These are phyloP conservation scores for Barbus barbus DNA, from an alignment of 2,113 vertebrate genomes.

Conservation along the genomic window DNA sequence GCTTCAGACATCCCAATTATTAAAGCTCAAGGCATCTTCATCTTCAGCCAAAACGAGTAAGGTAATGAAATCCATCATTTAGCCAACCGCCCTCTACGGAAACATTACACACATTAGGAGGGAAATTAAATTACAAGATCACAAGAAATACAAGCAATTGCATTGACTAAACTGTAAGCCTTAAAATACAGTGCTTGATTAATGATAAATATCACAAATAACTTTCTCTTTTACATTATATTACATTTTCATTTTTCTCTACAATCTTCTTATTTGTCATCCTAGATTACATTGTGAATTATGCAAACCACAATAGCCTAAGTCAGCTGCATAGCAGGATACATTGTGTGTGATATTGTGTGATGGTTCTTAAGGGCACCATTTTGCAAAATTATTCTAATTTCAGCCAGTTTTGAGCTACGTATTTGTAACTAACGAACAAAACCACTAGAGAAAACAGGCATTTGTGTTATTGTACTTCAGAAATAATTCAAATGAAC, in stretches of 20 bases:
- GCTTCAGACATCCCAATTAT: background rate
- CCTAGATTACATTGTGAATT: background rate
- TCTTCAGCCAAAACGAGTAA: conserved; percentile 3
- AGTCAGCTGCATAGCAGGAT: background rate
- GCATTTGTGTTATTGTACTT: background rate
- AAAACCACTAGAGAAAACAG: background rate
- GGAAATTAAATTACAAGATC: background rate
- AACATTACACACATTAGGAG: conserved; percentile 30
- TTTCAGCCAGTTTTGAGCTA: background rate
- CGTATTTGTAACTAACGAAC: background rate
- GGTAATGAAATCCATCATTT: conserved; percentile 33
- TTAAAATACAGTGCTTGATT: background rate
- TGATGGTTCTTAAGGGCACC: background rate
- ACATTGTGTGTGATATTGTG: background rate
- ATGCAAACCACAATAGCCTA: too few species aligned
- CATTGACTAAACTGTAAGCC: background rate
- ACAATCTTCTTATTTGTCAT: background rate
- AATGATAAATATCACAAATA: background rate
- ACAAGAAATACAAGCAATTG: background rate
- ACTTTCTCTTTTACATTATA: background rate
- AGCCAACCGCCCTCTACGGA: conserved; percentile 33
- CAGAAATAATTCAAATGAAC: background rate
- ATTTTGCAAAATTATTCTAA: background rate
- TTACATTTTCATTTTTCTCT: background rate
- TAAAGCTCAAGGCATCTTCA: conserved; percentile 32